phyloP scores from a whole-genome alignment of 2,888 invertebrate genomes.

The Osmoderma eremita region DNA sequence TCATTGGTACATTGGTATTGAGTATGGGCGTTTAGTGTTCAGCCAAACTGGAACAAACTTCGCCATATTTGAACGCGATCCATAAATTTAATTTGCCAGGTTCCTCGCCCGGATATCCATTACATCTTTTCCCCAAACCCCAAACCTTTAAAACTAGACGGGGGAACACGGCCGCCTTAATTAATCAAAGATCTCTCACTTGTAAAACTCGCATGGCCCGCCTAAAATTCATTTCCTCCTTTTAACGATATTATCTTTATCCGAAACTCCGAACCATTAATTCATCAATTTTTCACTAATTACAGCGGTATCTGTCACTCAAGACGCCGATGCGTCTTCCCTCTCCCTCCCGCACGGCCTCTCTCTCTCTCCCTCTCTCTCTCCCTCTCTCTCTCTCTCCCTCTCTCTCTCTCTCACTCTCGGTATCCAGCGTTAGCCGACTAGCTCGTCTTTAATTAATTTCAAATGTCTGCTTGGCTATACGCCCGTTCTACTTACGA shows the following conservation, averaged over 20 bases:
- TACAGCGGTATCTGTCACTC: slow-evolving; percentile 28
- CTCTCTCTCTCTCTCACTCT: background rate
- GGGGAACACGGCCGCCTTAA: background rate
- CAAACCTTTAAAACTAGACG: background rate
- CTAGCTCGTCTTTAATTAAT: slow-evolving; percentile 26
- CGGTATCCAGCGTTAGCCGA: background rate
- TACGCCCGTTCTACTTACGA: slow-evolving; percentile 50
- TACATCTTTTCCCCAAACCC: background rate
- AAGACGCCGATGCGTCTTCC: background rate
- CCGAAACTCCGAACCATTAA: slow-evolving; percentile 25
- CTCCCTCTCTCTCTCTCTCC: too few relatives aligned
- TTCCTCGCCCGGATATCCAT: too few relatives aligned
- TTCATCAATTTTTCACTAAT: slow-evolving; percentile 36
- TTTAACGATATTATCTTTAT: slow-evolving; percentile 14
- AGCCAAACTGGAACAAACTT: too few relatives aligned
- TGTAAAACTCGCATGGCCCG: slow-evolving; percentile 1
- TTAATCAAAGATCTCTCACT: slow-evolving; percentile 24
- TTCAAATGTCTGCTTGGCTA: slow-evolving; percentile 4
- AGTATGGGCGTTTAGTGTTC: too few relatives aligned
- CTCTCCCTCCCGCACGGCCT: background rate
- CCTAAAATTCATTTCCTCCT: background rate
- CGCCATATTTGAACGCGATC: too few relatives aligned
- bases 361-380: too few relatives aligned
- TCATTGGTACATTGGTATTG: too few relatives aligned
- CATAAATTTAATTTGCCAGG: too few relatives aligned